phyloP scores from a whole-genome alignment of 2,797 vertebrate species.

The Macropus fuliginosus region DNA sequence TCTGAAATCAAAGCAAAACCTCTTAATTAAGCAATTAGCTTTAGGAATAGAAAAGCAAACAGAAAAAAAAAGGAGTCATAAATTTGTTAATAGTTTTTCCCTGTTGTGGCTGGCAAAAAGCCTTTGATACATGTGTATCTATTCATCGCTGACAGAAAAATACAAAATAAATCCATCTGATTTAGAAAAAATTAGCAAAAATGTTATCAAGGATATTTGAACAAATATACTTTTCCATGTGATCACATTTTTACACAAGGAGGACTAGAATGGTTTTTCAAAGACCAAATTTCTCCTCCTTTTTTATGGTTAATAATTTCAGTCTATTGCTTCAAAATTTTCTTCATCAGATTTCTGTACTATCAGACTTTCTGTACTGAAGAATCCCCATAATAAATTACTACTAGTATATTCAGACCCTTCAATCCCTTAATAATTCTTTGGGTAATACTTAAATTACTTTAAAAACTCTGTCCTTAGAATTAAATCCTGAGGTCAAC shows the following conservation, averaged over 20 bases:
- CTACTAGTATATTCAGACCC: constrained; percentile 70
- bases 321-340: constrained; percentile 32
- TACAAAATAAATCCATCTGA: neutral
- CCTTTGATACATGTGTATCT: neutral
- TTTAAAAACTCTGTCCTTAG: constrained; percentile 77
- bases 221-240: neutral
- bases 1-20: constrained; percentile 59
- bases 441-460: constrained; percentile 80
- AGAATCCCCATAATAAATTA: constrained; percentile 71
- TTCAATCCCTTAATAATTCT: constrained; percentile 81
- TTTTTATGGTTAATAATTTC: constrained; percentile 47
- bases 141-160: constrained; percentile 33
- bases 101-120: neutral
- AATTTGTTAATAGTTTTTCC: neutral
- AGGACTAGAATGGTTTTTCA: constrained; percentile 10
- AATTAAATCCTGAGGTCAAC: constrained; percentile 80
- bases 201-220: constrained; percentile 4
- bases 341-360: constrained; percentile 56
- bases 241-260: neutral
- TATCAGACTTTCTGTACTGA: constrained; percentile 61
- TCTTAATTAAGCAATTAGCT: constrained; percentile 39
- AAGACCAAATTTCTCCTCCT: constrained; percentile 16
- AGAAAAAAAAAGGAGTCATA: constrained; percentile 43
- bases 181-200: constrained; percentile 32
- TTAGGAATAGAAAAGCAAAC: constrained; percentile 44